Conservation (phyloP, 2,113 vertebrate species). For the Daphoenositta chrysoptera region DNA sequence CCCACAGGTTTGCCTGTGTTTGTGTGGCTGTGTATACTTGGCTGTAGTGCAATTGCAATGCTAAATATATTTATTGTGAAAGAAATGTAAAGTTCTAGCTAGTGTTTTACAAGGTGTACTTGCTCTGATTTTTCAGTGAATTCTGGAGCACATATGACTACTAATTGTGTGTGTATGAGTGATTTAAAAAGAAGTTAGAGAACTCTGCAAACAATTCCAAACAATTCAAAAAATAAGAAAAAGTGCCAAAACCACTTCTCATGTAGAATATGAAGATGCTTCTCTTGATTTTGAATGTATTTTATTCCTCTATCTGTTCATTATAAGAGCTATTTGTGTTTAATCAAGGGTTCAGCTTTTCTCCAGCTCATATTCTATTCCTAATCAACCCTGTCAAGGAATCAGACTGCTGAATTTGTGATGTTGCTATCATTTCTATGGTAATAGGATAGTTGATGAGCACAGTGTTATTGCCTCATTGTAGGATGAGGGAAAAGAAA, state of each 20-base stretch:
- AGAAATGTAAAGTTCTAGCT: not conserved
- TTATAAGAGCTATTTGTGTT: constrained; percentile 24
- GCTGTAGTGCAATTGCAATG: not conserved
- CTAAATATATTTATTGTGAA: not conserved
- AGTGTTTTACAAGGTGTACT: not conserved
- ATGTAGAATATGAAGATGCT: not conserved
- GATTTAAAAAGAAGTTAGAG: not conserved
- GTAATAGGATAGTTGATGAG: constrained; percentile 44
- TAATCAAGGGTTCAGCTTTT: constrained; percentile 46
- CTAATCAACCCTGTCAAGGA: constrained; percentile 40
- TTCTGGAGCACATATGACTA: not conserved
- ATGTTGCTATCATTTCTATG: constrained; percentile 43
- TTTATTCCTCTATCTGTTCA: constrained; percentile 9
- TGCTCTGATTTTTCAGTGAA: not conserved
- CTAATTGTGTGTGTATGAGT: not conserved
- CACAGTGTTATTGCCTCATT: not conserved
- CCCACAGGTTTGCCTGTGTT: not conserved
- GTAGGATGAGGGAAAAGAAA: not conserved
- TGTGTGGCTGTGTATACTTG: not conserved
- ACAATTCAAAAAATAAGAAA: not conserved
- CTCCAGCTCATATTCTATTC: constrained; percentile 39
- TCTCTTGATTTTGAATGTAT: not conserved
- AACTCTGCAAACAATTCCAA: not conserved
- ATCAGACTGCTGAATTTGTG: constrained; percentile 44
- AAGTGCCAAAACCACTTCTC: not conserved